Evolutionary conservation across 2,113 vertebrate genomes (phyloP).

Genomic region (Albula glossodonta): DNA sequence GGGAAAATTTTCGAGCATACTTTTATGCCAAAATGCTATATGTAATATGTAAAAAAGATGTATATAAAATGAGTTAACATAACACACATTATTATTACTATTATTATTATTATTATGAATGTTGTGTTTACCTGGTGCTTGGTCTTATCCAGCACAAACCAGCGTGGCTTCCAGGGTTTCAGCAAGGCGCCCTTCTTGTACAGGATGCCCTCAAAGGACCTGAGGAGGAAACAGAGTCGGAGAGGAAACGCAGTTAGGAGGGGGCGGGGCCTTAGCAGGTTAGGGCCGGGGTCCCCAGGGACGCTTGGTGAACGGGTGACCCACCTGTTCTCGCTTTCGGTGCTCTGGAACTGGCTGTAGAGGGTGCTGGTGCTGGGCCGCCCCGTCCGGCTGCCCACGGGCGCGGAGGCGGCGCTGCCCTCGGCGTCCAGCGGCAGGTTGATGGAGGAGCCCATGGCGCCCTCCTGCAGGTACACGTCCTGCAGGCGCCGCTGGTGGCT

Average conservation of each 20-base stretch:
- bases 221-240: conserved; percentile 43
- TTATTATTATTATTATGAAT: not conserved
- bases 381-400: conserved; percentile 48
- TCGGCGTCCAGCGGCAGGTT: conserved; percentile 87
- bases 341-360: conserved; percentile 93
- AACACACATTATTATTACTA: too few species aligned
- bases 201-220: conserved; percentile 91
- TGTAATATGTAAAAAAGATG: too few species aligned
- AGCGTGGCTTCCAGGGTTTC: conserved; percentile 95
- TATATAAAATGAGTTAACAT: not conserved
- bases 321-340: conserved; percentile 94
- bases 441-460: conserved; percentile 80
- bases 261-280: not conserved
- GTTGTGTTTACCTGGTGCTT: conserved; percentile 86
- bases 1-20: too few species aligned
- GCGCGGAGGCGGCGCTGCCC: conserved; percentile 74
- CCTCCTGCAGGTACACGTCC: conserved; percentile 89
- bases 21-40: too few species aligned
- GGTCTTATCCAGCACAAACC: conserved; percentile 98
- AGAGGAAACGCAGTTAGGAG: not conserved
- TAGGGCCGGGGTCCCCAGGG: not conserved
- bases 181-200: conserved; percentile 92
- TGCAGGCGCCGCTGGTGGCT: conserved; percentile 89
- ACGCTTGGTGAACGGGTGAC: conserved; percentile 19
- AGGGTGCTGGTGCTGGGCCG: conserved; percentile 86